Evolutionary conservation across 2,888 invertebrate species (phyloP), one percentile per base, ranked within the genome.

Genomic region (Teleogryllus oceanicus): DNA sequence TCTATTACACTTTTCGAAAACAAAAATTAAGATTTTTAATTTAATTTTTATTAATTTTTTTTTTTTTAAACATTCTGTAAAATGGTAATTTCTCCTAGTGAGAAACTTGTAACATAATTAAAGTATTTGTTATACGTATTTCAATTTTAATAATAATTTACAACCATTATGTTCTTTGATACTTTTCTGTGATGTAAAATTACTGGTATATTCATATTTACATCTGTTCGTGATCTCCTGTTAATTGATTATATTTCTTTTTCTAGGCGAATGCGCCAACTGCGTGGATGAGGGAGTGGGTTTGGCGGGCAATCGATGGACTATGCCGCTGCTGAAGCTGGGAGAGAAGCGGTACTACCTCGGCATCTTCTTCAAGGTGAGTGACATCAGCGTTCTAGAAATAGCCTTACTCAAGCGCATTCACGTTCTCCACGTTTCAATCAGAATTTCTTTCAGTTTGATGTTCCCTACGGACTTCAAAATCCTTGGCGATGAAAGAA

Each of bases 281-380:
- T 95, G 95, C 86, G 92, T 92, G 82, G 93, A 93, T 84, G 95
- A 95, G 83, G 85, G 83, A 51, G 85, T 84, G 50, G 90, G 91
- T 82, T 89, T 91, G 24, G 88, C 90, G 62, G 90, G 92, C 74
- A 94, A 94, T 85, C 91, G 94, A 86, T 96, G 96, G 96, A 95
- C 94, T 79, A 96, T 96, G 96, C 96, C 96, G 13, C 89, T 96
- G 81, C 89, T 95, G 83, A 95, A 95, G 86, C 91, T 95, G 77
- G 96, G 96, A 76, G 95, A 95, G 86, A 96, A 96, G 87, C 90
- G 94, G 85, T 96, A 96, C 86, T 96, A 96, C 86, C 89, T 96
- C 85, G 96, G 96, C 85, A 96, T 96, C 87, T 96, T 96, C 89
- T 96, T 96, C 89, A 96, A 96, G 94, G 96, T 96, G 90, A 89